phyloP scores from a whole-genome alignment of 2,888 invertebrate genomes.

The Dinocampus coccinellae region DNA sequence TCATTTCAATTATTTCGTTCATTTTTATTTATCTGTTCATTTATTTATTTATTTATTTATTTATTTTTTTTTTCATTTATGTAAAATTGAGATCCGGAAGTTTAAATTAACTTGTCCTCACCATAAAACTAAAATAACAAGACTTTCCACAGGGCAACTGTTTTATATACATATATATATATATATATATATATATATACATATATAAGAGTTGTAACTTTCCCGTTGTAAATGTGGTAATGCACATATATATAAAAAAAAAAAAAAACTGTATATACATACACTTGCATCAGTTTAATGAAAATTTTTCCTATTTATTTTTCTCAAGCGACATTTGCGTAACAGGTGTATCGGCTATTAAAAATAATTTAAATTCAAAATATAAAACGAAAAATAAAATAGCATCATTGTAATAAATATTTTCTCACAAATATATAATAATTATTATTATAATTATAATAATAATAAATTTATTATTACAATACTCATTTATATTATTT shows the following conservation, averaged over 20 bases:
- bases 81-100: conserved; percentile 25
- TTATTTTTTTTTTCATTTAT: too few relatives aligned
- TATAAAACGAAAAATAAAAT: conserved; percentile 1
- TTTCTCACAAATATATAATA: too few relatives aligned
- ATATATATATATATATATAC: too few relatives aligned
- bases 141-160: conserved; percentile 38
- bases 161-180: conserved; percentile 23
- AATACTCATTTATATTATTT: too few relatives aligned
- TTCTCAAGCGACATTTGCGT: conserved; percentile 45
- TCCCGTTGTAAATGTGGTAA: conserved; percentile 20
- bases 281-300: not conserved
- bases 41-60: too few relatives aligned
- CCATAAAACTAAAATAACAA: conserved; percentile 29
- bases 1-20: too few relatives aligned
- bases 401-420: too few relatives aligned
- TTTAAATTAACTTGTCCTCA: conserved; percentile 33
- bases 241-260: conserved; percentile 9
- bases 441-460: too few relatives aligned
- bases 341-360: conserved; percentile 45
- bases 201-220: too few relatives aligned
- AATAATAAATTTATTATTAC: too few relatives aligned
- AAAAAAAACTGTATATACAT: conserved; percentile 15
- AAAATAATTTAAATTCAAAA: conserved; percentile 24
- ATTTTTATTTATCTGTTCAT: too few relatives aligned
- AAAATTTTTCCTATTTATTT: conserved; percentile 1